Base-by-base conservation (phyloP, 2,888 invertebrate genomes). In the Anthrax anthrax region DNA sequence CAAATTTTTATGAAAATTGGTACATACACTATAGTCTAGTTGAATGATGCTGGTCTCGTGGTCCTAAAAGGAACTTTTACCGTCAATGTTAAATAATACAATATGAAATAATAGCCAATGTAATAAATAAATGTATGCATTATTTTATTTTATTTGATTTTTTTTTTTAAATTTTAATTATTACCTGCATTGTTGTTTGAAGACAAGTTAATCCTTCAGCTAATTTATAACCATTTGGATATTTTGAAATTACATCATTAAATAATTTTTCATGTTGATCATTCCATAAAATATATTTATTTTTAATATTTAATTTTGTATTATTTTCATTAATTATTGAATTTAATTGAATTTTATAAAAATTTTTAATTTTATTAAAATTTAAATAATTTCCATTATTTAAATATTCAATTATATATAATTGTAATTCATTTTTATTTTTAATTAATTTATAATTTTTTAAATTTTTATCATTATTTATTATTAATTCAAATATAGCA, bases 401-500 rank as follows among this genome's bases (percentile, higher is more conserved):
- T 13, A 5, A 18, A 1, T 9, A 34, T 34, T 23, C 6, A 38
- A 16, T 4, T 38, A 12, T 17, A 16, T 3, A 16, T n/a, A n/a
- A n/a, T n/a, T n/a, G n/a, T n/a, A n/a, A n/a, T 34, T 32, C 38
- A 52, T 49, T 0, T n/a, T n/a, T n/a, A n/a, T n/a, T n/a, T n/a
- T n/a, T n/a, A n/a, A n/a, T n/a, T n/a, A n/a, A n/a, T n/a, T n/a
- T n/a, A n/a, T n/a, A n/a, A 4, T 23, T 8, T 23, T 23, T 23
- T 52, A 27, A 52, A n/a, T n/a, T 56, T 72, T 70, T 69, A 17
- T 54, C 49, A 62, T 67, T 60, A 29, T 60, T 56, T 4, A 76
- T 74, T 55, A 78, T 76, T 18, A 75, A 62, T 60, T 84, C 77
- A 43, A 82, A 63, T 14, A 80, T 65, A 16, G 78, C 81, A 58